These are phyloP conservation scores for Trichechus manatus DNA, from an alignment of 2,113 vertebrate genomes.

Conservation along the genomic window DNA sequence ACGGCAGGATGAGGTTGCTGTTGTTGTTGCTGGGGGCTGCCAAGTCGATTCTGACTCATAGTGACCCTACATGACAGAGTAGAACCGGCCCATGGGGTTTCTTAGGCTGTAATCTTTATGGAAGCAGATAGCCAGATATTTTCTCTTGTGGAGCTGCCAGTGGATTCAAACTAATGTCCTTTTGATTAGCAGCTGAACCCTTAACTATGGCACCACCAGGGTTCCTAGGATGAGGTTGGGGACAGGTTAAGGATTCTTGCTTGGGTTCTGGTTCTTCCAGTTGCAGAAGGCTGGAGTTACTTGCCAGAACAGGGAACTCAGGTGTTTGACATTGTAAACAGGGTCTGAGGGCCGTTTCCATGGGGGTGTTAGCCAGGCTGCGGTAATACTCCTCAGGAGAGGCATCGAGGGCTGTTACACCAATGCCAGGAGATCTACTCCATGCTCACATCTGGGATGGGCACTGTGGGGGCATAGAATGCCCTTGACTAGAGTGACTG, in stretches of 20 bases:
- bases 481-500: slow-evolving; percentile 22
- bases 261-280: not conserved
- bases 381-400: not conserved
- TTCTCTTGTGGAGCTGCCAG: not conserved
- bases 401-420: not conserved
- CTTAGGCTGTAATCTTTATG: not conserved
- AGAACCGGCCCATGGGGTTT: not conserved
- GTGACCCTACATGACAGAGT: not conserved
- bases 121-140: not conserved
- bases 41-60: not conserved
- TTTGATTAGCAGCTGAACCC: not conserved
- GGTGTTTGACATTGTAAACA: not conserved
- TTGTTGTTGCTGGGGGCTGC: too few species aligned
- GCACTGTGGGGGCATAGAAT: not conserved
- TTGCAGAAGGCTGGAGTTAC: not conserved
- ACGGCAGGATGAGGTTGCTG: not conserved
- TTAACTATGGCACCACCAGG: not conserved
- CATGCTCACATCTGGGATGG: not conserved
- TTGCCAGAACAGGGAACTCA: not conserved
- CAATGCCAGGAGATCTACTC: not conserved
- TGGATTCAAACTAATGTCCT: not conserved
- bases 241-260: not conserved
- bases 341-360: not conserved
- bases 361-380: not conserved
- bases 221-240: not conserved